phyloP scores from a whole-genome alignment of 2,797 vertebrate species.

The Cuniculus paca region DNA sequence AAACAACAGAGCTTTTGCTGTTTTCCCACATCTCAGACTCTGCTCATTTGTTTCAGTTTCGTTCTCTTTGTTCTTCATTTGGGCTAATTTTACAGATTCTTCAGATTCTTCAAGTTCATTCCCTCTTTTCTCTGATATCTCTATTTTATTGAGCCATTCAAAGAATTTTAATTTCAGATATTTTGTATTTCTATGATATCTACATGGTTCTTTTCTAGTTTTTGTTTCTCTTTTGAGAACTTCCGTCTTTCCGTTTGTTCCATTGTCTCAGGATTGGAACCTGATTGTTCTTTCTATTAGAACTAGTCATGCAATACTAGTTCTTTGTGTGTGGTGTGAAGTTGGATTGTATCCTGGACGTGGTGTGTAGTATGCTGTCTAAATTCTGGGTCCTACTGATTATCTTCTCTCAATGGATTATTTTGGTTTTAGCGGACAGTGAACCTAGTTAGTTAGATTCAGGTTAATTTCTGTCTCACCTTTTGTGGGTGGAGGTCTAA shows the following conservation, averaged over 20 bases:
- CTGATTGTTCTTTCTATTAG: background rate
- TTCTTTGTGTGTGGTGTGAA: background rate
- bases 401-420: background rate
- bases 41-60: slow-evolving; percentile 1
- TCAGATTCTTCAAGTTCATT: background rate
- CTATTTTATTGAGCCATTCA: background rate
- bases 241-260: background rate
- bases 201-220: background rate
- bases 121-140: background rate
- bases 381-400: background rate
- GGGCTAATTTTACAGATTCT: background rate
- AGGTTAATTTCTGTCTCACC: background rate
- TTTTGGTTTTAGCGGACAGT: background rate
- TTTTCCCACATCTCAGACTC: background rate
- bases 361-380: background rate
- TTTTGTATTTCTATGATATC: background rate
- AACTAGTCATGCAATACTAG: background rate
- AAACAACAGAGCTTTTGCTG: background rate
- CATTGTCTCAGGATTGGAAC: background rate
- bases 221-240: slow-evolving; percentile 18
- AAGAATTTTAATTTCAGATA: slow-evolving; percentile 25
- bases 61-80: background rate
- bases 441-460: background rate
- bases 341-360: background rate
- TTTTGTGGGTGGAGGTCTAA: background rate